A percentile compares a stretch with the other conserved stretches of the same genome.
Evolutionary conservation across 2,797 vertebrate species (phyloP).

Genomic region (Lutjanus argentimaculatus): DNA sequence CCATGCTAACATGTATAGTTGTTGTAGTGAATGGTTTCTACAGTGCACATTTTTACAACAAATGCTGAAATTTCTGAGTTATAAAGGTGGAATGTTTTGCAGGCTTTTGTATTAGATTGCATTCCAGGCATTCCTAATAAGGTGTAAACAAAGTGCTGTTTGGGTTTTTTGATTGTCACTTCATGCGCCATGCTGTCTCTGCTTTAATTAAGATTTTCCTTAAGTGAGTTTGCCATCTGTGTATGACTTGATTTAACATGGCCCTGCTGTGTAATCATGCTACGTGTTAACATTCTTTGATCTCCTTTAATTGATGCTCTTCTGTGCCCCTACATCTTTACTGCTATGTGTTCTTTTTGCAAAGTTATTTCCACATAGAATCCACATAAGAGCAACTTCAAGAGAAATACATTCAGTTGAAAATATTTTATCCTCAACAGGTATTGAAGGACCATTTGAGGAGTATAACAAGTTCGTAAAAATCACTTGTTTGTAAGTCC

Average conservation of each 20-base stretch:
- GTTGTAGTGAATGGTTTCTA: neutral
- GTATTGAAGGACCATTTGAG: slow-evolving; percentile 90
- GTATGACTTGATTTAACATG: slow-evolving; percentile 56
- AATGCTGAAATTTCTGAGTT: neutral
- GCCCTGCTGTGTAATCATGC: slow-evolving; percentile 70
- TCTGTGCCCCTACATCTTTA: slow-evolving; percentile 71
- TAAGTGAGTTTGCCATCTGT: slow-evolving; percentile 61
- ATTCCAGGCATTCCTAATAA: neutral
- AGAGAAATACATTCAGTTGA: slow-evolving; percentile 84
- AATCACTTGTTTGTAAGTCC: slow-evolving; percentile 88
- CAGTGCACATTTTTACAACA: neutral
- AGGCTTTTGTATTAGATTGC: neutral
- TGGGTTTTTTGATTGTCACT: slow-evolving; percentile 25
- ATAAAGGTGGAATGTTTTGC: neutral
- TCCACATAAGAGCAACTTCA: slow-evolving; percentile 81
- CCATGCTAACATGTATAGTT: neutral
- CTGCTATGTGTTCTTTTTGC: slow-evolving; percentile 81
- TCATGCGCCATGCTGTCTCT: slow-evolving; percentile 55
- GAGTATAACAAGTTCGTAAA: slow-evolving; percentile 88
- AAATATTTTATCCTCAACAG: slow-evolving; percentile 90
- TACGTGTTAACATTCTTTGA: slow-evolving; percentile 66
- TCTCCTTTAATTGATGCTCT: slow-evolving; percentile 72
- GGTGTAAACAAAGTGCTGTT: slow-evolving; percentile 26
- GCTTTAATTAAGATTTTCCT: slow-evolving; percentile 36
- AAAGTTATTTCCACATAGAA: slow-evolving; percentile 82